These are phyloP conservation scores for Chionis minor DNA, from an alignment of 2,113 vertebrate genomes.

Conservation along the genomic window DNA sequence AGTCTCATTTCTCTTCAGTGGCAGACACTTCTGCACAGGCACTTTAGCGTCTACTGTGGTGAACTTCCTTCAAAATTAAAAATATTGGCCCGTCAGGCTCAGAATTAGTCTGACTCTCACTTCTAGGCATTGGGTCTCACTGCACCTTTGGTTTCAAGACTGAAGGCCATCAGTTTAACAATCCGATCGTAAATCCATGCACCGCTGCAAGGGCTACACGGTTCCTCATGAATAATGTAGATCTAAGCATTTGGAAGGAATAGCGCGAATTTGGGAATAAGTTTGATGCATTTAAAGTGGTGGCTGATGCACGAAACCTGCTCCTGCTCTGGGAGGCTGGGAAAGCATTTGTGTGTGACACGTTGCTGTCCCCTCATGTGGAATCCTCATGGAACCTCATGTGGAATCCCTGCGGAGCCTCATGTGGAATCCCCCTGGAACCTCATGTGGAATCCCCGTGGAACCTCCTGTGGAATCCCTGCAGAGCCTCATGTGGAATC, in stretches of 20 bases:
- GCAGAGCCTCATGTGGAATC: too few species aligned
- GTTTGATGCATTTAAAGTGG: neutral
- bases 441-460: too few species aligned
- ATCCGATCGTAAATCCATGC: neutral
- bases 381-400: neutral
- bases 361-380: fast-evolving
- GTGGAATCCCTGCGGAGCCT: too few species aligned
- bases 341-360: neutral
- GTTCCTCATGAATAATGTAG: neutral
- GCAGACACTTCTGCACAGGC: neutral
- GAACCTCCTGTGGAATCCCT: too few species aligned
- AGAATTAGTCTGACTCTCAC: too few species aligned
- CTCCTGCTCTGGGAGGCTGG: neutral
- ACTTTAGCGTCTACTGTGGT: neutral
- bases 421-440: too few species aligned
- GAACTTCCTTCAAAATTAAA: neutral
- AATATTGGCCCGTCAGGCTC: neutral
- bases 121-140: neutral
- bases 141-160: neutral
- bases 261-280: neutral
- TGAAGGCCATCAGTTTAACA: neutral
- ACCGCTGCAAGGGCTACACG: neutral
- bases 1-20: neutral
- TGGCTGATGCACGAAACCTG: neutral
- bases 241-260: neutral